phyloP scores from a whole-genome alignment of 2,797 vertebrate species.

The Peromyscus attwateri region DNA sequence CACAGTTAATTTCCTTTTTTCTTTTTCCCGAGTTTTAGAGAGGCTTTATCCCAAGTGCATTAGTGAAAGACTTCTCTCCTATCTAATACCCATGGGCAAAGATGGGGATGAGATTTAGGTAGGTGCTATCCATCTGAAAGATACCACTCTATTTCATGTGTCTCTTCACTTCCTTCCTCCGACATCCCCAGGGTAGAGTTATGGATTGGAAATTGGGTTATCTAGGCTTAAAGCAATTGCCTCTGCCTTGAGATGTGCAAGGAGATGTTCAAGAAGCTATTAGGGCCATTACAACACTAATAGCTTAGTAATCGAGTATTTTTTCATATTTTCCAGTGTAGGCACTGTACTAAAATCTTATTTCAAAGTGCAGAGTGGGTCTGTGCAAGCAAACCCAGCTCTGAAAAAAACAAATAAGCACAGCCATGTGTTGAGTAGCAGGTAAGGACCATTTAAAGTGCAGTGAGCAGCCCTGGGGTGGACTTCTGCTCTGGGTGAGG shows the following conservation, averaged over 20 bases:
- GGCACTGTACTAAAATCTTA: constrained; percentile 50
- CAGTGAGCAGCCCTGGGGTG: background rate
- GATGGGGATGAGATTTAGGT: constrained; percentile 63
- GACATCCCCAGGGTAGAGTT: constrained; percentile 67
- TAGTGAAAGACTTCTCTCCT: constrained; percentile 15
- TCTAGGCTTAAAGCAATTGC: constrained; percentile 71
- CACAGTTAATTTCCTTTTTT: background rate
- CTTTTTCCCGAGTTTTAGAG: background rate
- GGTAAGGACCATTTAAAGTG: background rate
- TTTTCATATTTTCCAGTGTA: constrained; percentile 56
- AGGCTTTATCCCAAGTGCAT: constrained; percentile 24
- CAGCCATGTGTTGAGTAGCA: background rate
- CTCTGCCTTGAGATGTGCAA: constrained; percentile 72
- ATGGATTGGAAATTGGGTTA: constrained; percentile 78
- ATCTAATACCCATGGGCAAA: constrained; percentile 14
- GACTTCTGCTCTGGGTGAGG: background rate
- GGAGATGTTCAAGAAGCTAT: constrained; percentile 60
- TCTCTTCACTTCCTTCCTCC: constrained; percentile 63
- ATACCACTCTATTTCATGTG: constrained; percentile 38
- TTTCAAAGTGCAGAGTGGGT: constrained; percentile 54
- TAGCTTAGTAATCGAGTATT: constrained; percentile 64
- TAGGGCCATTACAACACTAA: constrained; percentile 64
- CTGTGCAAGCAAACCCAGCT: constrained; percentile 17
- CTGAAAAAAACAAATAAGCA: constrained; percentile 3
- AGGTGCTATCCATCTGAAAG: constrained; percentile 65